A percentile compares a stretch with the other conserved stretches of the same genome.
Evolutionary conservation across 1,140 invertebrate species (phyloP).

Genomic region (Capitella teleta): DNA sequence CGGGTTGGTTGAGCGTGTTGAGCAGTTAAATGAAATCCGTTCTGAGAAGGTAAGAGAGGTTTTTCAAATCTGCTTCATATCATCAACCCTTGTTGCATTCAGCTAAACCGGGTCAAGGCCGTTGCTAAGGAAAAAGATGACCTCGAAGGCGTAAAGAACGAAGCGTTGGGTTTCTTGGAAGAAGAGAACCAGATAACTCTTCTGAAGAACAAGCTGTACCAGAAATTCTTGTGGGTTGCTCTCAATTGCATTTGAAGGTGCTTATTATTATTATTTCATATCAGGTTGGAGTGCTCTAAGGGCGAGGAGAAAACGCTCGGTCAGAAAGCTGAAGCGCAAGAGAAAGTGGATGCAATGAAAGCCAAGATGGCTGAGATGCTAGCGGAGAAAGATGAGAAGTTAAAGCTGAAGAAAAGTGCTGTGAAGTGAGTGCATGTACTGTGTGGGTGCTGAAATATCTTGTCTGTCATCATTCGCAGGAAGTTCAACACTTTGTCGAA

Average conservation of each 20-base stretch:
- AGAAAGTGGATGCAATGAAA: conserved; percentile 26
- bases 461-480: no score
- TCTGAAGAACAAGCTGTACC: conserved; percentile 57
- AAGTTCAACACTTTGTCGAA: conserved; percentile 31
- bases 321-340: conserved; percentile 28
- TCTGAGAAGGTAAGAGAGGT: conserved; percentile 56
- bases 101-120: conserved; percentile 70
- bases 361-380: conserved; percentile 25
- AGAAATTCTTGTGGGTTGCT: conserved; percentile 43
- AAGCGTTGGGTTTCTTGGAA: conserved; percentile 71
- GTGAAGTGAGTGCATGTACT: conserved; percentile 25
- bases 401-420: conserved; percentile 24
- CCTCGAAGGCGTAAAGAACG: conserved; percentile 72
- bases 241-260: background rate
- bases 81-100: background rate
- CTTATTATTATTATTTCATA: background rate
- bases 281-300: conserved; percentile 25
- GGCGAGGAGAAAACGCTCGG: conserved; percentile 29
- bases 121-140: conserved; percentile 82
- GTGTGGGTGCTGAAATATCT: no score
- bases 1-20: conserved; percentile 62
- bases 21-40: conserved; percentile 64
- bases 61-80: background rate
- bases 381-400: conserved; percentile 25
- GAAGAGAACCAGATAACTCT: conserved; percentile 62